These are phyloP conservation scores for Macrosiphum euphorbiae DNA, from an alignment of 2,888 invertebrate species.

Conservation along the genomic window DNA sequence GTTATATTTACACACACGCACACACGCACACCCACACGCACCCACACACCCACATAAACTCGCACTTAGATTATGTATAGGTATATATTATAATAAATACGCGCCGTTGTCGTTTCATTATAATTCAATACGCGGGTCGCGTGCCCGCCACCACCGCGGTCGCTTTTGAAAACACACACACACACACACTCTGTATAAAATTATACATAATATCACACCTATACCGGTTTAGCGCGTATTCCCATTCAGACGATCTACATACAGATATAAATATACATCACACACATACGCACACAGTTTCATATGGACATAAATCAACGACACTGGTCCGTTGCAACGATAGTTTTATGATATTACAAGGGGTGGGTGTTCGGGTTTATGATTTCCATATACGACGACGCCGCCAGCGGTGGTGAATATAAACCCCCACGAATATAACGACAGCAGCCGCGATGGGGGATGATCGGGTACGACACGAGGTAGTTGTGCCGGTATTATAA, in stretches of 20 bases:
- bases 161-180: neutral
- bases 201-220: neutral
- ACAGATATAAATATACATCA: neutral
- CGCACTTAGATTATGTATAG: neutral
- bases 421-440: neutral
- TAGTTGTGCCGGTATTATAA: neutral
- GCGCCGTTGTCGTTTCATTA: slow-evolving; percentile 34
- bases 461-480: neutral
- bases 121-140: slow-evolving; percentile 57
- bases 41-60: neutral
- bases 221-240: neutral
- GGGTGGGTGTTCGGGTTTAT: slow-evolving; percentile 19
- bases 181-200: neutral
- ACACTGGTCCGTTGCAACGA: neutral
- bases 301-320: slow-evolving; percentile 28
- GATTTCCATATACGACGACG: neutral
- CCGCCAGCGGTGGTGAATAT: neutral
- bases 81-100: neutral
- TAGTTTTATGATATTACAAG: slow-evolving; percentile 16
- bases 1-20: neutral
- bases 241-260: neutral
- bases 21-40: neutral
- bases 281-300: no score
- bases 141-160: slow-evolving; percentile 13
- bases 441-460: neutral